phyloP scores from a whole-genome alignment of 1,140 invertebrate species.

The Micrasema minimum region DNA sequence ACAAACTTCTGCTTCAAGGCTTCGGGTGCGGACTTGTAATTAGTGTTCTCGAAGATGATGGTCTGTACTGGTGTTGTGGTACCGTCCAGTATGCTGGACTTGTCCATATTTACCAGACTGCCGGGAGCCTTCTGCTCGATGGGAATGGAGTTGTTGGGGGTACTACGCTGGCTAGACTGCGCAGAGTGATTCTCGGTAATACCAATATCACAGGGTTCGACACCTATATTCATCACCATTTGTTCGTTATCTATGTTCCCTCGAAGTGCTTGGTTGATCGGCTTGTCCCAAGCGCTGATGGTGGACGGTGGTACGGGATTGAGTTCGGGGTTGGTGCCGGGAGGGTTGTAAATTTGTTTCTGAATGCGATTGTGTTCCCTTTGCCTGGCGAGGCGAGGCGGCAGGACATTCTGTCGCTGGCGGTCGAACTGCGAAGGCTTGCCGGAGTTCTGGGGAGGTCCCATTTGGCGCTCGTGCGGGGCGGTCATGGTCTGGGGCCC shows the following conservation, averaged over 20 bases:
- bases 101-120: slow-evolving; percentile 57
- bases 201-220: slow-evolving; percentile 60
- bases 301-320: slow-evolving; percentile 72
- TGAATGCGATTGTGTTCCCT: slow-evolving; percentile 63
- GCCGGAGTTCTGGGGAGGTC: slow-evolving; percentile 54
- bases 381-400: slow-evolving; percentile 85
- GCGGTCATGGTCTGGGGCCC: slow-evolving; percentile 63
- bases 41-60: slow-evolving; percentile 92
- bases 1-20: slow-evolving; percentile 72
- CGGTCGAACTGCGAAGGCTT: slow-evolving; percentile 69
- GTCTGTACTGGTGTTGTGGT: slow-evolving; percentile 84
- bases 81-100: slow-evolving; percentile 73
- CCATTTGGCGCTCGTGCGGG: slow-evolving; percentile 63
- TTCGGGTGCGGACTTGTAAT: slow-evolving; percentile 78
- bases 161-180: slow-evolving; percentile 68
- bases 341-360: slow-evolving; percentile 54
- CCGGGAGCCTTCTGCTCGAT: slow-evolving; percentile 61
- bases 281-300: slow-evolving; percentile 88
- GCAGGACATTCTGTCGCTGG: slow-evolving; percentile 69
- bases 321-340: slow-evolving; percentile 62
- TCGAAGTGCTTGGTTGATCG: slow-evolving; percentile 73
- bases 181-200: slow-evolving; percentile 59
- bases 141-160: slow-evolving; percentile 68
- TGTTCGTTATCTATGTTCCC: slow-evolving; percentile 40
- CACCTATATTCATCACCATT: slow-evolving; percentile 53